phyloP scores from a whole-genome alignment of 1,140 invertebrate species.

The Cyclargus thomasi region DNA sequence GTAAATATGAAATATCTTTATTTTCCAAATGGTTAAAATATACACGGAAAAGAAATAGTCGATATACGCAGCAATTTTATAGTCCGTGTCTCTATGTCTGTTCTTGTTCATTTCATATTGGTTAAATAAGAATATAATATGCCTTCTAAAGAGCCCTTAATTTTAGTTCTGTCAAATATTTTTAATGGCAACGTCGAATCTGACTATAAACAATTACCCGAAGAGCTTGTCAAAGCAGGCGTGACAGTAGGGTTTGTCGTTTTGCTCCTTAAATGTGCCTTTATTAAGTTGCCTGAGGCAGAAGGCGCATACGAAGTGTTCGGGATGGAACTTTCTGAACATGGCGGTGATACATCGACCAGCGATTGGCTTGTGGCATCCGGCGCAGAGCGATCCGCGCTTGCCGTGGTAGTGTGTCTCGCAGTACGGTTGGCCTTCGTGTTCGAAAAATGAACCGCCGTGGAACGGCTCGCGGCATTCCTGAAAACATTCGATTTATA shows the following conservation, averaged over 20 bases:
- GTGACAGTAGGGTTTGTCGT: conserved; percentile 99
- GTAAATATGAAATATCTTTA: conserved; percentile 5
- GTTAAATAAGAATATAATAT: neutral
- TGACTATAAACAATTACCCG: conserved; percentile 76
- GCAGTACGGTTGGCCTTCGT: conserved; percentile 97
- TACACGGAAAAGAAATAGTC: too few species aligned
- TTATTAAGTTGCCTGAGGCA: conserved; percentile 98
- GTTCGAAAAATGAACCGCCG: conserved; percentile 95
- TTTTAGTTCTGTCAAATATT: neutral
- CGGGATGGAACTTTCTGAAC: conserved; percentile 99
- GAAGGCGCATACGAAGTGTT: conserved; percentile 99
- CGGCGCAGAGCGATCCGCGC: conserved; percentile 95
- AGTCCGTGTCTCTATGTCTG: neutral
- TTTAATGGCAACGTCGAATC: conserved; percentile 9
- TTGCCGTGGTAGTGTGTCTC: conserved; percentile 99
- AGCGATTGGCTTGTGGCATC: conserved; percentile 97
- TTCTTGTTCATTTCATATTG: neutral
- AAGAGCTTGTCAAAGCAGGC: conserved; percentile 98
- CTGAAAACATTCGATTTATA: conserved; percentile 72
- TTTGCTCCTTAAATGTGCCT: conserved; percentile 98
- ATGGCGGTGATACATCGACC: conserved; percentile 99
- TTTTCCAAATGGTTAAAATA: neutral
- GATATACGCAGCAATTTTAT: too few species aligned
- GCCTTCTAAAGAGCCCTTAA: neutral
- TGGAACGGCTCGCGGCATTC: conserved; percentile 95